Base-by-base conservation (phyloP, 2,888 invertebrate species). In the Phyto melanocephala region DNA sequence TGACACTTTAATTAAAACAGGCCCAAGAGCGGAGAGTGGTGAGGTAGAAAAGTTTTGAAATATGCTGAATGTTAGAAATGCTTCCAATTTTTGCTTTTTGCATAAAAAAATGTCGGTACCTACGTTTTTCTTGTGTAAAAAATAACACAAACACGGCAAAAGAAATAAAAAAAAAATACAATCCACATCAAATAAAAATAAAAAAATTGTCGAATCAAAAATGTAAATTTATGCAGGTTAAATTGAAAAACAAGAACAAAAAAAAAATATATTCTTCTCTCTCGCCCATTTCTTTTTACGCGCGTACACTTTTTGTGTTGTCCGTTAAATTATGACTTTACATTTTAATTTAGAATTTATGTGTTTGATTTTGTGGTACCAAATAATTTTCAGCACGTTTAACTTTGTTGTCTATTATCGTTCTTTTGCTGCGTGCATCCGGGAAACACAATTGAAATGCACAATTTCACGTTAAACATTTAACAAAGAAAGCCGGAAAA, bases 161-260 rank as follows among this genome's bases (percentile, higher is more conserved):
- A 52, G 15, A 5, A 20, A n/a, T 40, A 37, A 33, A 35, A n/a
- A 24, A 24, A 56, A 28, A 45, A 45, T 28, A 28, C 28, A 28
- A 28, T 28, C 28, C 3, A 28, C 28, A 28, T n/a, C n/a, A n/a
- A n/a, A n/a, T n/a, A 1, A 40, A 3, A 28, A 28, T 24, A 70
- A 65, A 15, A 28, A 63, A 47, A 63, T 37, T 47, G 20, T 67
- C n/a, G 67, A 67, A 72, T 79, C 65, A 79, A 72, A 79, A 72
- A 79, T 79, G 79, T 52, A 79, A 79, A 72, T 79, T 71, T 79
- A 79, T 65, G 58, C 47, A 13, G 50, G 56, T 37, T 58, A 79
- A 79, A 65, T 79, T 72, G 37, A 72, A 71, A 24, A 58, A 15
- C 63, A 63, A 68, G n/a, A n/a, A n/a, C n/a, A n/a, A n/a, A n/a